Base-by-base conservation (phyloP, 2,888 invertebrate species). In the Cephus sareptanus region DNA sequence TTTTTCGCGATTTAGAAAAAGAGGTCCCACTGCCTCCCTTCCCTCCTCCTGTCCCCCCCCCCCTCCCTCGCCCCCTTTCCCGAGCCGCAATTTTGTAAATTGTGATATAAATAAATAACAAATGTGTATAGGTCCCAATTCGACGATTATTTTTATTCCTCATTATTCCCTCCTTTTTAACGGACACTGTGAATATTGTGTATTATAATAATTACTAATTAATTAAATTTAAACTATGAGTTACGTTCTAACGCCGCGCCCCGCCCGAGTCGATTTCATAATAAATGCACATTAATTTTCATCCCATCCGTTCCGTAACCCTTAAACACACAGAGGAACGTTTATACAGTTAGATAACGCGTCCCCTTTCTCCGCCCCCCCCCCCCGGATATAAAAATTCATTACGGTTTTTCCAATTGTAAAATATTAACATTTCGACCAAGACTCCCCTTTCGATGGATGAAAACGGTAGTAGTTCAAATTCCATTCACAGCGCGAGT, bases 191-290 rank as follows among this genome's bases (percentile, higher is more conserved):
- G 91, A 91, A 91, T 91, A 91, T 91, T 89, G 87, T 91, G 90
- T 91, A 91, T 91, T 90, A 91, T 91, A 91, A 89, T 89, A 88
- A 91, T 88, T 90, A 90, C 87, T 89, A 89, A 89, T 90, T 90
- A 89, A 90, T 89, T 90, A 90, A 90, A 90, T 90, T 90, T 87
- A 89, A 87, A 81, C 84, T 87, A 89, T 88, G 89, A 88, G 88
- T 90, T 90, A 87, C 88, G 87, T 89, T 90, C 88, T 87, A 87
- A 87, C 85, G 87, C 87, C 88, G 83, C 84, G 77, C 81, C 81
- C 84, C 74, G 33, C 71, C 82, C 80, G 83, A 82, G 82, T 79
- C 79, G 77, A 79, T 79, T 40, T 35, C 35, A 35, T 35, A 35
- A 79, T 34, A 33, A 30, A 70, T 70, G 12, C 40, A 40, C 23